A percentile compares a stretch with the other conserved stretches of the same genome.
Evolutionary conservation across 2,113 vertebrate genomes (phyloP).

Genomic region (Lanius ludovicianus): DNA sequence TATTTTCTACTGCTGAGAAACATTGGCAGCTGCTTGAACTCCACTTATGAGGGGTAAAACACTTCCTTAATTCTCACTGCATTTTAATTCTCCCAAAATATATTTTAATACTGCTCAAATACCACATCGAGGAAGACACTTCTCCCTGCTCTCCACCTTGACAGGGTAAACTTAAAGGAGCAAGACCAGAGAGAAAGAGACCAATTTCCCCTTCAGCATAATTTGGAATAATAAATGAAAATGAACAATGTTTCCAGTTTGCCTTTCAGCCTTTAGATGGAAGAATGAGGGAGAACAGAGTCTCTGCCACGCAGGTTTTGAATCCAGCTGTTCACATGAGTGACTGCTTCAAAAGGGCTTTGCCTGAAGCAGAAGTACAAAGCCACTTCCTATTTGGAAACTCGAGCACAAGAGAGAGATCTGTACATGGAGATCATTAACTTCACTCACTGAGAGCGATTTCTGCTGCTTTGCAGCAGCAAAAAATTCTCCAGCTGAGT

Average conservation of each 20-base stretch:
- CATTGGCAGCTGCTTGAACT: not conserved
- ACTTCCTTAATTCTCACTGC: not conserved
- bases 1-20: not conserved
- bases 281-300: not conserved
- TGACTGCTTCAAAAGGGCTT: not conserved
- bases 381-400: not conserved
- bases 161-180: not conserved
- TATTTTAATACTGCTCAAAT: not conserved
- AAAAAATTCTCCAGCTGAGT: not conserved
- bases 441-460: fast-evolving
- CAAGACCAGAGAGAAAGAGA: not conserved
- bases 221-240: not conserved
- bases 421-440: not conserved
- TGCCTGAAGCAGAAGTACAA: not conserved
- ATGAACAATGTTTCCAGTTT: not conserved
- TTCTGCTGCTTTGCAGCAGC: not conserved
- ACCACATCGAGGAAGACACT: not conserved
- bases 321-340: not conserved
- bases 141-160: not conserved
- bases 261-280: not conserved
- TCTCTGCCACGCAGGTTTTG: not conserved
- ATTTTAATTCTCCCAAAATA: not conserved
- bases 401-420: not conserved
- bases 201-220: not conserved
- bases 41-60: not conserved